Evolutionary conservation across 92 coral and sea anemone species (phyloP).

Genomic region (Bergia sp.): DNA sequence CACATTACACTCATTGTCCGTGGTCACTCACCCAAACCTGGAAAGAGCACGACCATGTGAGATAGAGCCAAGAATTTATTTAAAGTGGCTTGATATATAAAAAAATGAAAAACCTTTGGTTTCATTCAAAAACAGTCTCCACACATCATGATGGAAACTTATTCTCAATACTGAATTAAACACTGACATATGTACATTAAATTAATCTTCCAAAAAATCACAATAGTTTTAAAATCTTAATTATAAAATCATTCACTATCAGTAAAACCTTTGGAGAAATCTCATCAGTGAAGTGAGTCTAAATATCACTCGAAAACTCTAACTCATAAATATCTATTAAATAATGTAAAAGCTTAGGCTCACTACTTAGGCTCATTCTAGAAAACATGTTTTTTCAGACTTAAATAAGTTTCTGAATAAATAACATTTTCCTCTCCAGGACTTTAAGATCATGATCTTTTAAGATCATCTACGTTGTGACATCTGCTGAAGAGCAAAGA

Average conservation of each 20-base stretch:
- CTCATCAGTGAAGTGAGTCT: neutral
- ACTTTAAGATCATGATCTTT: neutral
- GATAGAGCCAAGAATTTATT: too few relatives aligned
- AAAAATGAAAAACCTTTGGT: too few relatives aligned
- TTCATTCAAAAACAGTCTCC: neutral
- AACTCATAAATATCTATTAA: neutral
- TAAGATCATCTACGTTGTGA: neutral
- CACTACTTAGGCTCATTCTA: neutral
- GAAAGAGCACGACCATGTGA: too few relatives aligned
- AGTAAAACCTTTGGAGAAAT: neutral
- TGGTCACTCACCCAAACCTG: too few relatives aligned
- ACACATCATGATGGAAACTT: neutral
- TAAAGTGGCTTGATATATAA: too few relatives aligned
- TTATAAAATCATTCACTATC: neutral
- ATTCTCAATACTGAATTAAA: neutral
- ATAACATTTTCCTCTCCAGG: neutral
- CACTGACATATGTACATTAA: neutral
- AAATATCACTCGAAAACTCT: neutral
- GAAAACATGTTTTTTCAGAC: neutral
- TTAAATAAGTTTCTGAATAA: constrained; percentile 7
- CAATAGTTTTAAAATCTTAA: neutral
- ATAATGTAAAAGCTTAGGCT: neutral
- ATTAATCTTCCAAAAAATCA: constrained; percentile 1
- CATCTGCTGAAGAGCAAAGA: constrained; percentile 8
- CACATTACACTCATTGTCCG: too few relatives aligned